Conservation (phyloP, 2,113 vertebrate species). For the Misgurnus mizolepis region DNA sequence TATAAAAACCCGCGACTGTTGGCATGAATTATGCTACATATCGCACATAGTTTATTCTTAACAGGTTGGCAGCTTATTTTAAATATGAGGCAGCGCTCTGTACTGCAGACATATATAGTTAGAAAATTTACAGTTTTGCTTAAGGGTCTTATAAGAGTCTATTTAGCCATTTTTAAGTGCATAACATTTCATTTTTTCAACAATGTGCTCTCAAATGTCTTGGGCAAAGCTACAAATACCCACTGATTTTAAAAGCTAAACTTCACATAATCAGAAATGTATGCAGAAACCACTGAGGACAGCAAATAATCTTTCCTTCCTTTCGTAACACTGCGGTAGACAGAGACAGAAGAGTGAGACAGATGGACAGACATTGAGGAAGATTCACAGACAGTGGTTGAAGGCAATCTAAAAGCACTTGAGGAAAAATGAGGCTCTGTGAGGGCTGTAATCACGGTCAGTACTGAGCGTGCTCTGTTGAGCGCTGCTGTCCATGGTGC, state of each 20-base stretch:
- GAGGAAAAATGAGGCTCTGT: conserved; percentile 45
- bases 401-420: conserved; percentile 48
- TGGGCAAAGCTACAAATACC: not conserved
- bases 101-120: not conserved
- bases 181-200: conserved; percentile 1
- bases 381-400: conserved; percentile 18
- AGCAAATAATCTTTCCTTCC: conserved; percentile 21
- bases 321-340: conserved; percentile 41
- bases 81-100: not conserved
- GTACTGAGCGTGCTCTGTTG: conserved; percentile 34
- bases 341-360: conserved; percentile 35
- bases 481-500: conserved; percentile 35
- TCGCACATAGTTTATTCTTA: too few species aligned
- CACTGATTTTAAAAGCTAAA: not conserved
- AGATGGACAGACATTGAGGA: conserved; percentile 32
- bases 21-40: not conserved
- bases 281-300: not conserved
- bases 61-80: not conserved
- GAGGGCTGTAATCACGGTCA: conserved; percentile 46
- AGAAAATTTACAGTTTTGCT: too few species aligned
- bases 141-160: not conserved
- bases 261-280: not conserved
- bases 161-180: too few species aligned
- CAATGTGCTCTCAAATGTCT: not conserved
- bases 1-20: conserved; percentile 1